phyloP scores from a whole-genome alignment of 2,113 vertebrate genomes.

The Dermatemys mawii region DNA sequence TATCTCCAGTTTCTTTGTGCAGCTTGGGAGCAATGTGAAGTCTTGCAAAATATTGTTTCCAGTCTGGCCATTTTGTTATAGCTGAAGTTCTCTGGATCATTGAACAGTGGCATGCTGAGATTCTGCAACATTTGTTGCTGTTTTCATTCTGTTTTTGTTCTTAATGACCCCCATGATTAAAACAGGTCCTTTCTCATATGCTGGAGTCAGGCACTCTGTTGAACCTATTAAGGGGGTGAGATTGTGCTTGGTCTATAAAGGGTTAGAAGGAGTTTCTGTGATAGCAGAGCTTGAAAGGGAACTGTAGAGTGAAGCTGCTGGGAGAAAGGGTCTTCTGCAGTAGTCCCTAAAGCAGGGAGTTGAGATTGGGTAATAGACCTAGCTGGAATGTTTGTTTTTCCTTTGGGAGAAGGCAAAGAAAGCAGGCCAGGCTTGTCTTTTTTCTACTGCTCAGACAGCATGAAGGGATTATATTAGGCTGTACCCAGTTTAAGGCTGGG shows the following conservation, averaged over 20 bases:
- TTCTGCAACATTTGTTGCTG: too few relatives aligned
- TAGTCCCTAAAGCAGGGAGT: background rate
- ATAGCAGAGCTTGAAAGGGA: background rate
- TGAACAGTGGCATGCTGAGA: too few relatives aligned
- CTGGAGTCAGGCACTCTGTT: background rate
- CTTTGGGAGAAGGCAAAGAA: background rate
- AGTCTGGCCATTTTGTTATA: too few relatives aligned
- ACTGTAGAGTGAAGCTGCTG: background rate
- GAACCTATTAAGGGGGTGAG: background rate
- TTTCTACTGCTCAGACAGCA: background rate
- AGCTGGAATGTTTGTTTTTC: background rate
- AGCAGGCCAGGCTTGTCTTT: background rate
- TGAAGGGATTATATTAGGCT: background rate
- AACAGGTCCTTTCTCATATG: background rate
- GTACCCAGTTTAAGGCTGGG: background rate
- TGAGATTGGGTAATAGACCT: background rate
- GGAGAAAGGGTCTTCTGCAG: background rate
- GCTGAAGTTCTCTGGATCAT: too few relatives aligned
- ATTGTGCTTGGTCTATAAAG: background rate
- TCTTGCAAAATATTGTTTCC: too few relatives aligned
- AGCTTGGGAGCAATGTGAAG: too few relatives aligned
- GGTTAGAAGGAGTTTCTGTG: background rate
- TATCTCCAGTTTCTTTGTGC: too few relatives aligned
- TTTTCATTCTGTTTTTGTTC: too few relatives aligned
- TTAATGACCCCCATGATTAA: background rate